phyloP scores from a whole-genome alignment of 2,888 invertebrate species.

The Polydrusus tereticollis region DNA sequence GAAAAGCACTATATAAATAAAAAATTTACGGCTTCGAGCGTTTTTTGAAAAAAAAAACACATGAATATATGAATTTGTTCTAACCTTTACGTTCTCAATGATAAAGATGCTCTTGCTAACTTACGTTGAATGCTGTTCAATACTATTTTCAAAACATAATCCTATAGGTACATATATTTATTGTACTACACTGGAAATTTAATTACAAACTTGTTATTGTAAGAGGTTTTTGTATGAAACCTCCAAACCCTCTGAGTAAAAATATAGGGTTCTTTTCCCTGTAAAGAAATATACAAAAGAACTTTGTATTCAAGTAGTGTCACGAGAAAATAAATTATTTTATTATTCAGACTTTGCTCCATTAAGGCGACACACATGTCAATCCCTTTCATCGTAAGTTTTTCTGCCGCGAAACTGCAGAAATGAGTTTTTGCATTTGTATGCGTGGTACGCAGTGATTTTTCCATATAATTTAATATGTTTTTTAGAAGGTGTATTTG shows the following conservation, averaged over 20 bases:
- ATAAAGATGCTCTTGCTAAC: too few species aligned
- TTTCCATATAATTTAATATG: not conserved
- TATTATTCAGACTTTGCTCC: slow-evolving; percentile 19
- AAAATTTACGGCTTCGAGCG: too few species aligned
- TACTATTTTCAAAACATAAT: too few species aligned
- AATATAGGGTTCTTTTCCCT: not conserved
- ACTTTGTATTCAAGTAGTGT: slow-evolving; percentile 19
- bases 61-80: too few species aligned
- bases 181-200: too few species aligned
- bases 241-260: not conserved
- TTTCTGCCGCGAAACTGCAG: slow-evolving; percentile 11
- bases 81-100: too few species aligned
- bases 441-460: not conserved
- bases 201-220: not conserved
- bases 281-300: slow-evolving; percentile 2
- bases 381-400: slow-evolving; percentile 15
- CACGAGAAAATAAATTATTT: slow-evolving; percentile 21
- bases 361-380: slow-evolving; percentile 19
- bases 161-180: too few species aligned
- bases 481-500: not conserved
- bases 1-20: too few species aligned
- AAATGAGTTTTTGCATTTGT: slow-evolving; percentile 14
- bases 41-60: too few species aligned
- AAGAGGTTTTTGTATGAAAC: not conserved
- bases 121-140: too few species aligned